Evolutionary conservation across 2,797 vertebrate genomes (phyloP).

Genomic region (Parotocinclus haroldoi): DNA sequence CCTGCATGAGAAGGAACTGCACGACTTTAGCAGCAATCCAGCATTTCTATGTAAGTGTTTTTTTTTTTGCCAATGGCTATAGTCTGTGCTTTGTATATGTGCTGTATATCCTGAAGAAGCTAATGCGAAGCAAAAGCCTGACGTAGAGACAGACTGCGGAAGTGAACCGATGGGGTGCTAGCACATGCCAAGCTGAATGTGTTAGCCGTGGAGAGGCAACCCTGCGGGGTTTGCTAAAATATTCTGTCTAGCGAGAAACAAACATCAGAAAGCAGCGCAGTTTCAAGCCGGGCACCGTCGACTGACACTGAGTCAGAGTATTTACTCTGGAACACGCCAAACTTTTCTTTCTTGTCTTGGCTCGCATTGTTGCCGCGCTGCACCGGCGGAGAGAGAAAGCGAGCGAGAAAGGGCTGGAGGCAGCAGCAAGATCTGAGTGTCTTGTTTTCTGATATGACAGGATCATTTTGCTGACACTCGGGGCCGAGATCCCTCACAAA

Average conservation of each 20-base stretch:
- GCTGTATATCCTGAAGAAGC: no score
- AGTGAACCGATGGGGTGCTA: background rate
- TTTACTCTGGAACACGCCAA: conserved; percentile 14
- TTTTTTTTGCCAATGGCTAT: no score
- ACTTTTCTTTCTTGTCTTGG: conserved; percentile 16
- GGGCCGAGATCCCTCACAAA: conserved; percentile 42
- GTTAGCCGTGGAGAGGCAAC: background rate
- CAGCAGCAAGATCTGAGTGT: conserved; percentile 33
- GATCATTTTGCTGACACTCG: conserved; percentile 49
- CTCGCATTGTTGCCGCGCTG: background rate
- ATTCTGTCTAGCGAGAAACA: conserved; percentile 16
- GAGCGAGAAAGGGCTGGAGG: conserved; percentile 26
- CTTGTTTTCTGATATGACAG: conserved; percentile 42
- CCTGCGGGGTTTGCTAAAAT: conserved; percentile 2
- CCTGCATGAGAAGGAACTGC: no score
- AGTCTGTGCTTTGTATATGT: no score
- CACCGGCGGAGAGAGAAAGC: conserved; percentile 8
- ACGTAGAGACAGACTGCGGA: no score
- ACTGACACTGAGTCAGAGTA: conserved; percentile 13
- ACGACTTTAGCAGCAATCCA: no score
- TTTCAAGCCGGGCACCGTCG: background rate
- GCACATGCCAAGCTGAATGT: background rate
- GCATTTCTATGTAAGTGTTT: no score
- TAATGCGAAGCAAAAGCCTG: no score
- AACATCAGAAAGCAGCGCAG: background rate